Evolutionary conservation across 2,888 invertebrate species (phyloP).

Genomic region (Lysandra bellargus): DNA sequence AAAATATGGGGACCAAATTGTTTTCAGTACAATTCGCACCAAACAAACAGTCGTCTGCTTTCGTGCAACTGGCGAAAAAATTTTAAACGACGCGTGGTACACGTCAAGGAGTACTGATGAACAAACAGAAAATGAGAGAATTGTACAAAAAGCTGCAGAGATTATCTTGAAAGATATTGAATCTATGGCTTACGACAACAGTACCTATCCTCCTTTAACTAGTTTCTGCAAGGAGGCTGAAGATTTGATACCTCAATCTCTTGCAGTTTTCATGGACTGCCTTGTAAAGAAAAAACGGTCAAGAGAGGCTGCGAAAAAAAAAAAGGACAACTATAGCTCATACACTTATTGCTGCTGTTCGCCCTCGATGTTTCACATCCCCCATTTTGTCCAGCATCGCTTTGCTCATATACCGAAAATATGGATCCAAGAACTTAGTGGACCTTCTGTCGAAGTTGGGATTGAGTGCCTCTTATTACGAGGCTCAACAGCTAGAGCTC

Average conservation of each 20-base stretch:
- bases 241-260: neutral
- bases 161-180: constrained; percentile 1
- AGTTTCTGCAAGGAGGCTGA: constrained; percentile 1
- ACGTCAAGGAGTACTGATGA: neutral
- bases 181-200: constrained; percentile 1
- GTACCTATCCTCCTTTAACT: constrained; percentile 1
- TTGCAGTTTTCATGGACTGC: constrained; percentile 1
- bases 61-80: constrained; percentile 3
- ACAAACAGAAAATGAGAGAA: neutral
- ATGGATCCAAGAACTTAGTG: constrained; percentile 7
- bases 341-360: constrained; percentile 2
- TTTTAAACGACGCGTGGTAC: constrained; percentile 8
- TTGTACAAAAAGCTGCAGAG: constrained; percentile 3
- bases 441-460: neutral
- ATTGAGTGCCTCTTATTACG: constrained; percentile 2
- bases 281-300: constrained; percentile 1
- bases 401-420: constrained; percentile 1
- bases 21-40: neutral
- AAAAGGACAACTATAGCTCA: neutral
- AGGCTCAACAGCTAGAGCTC: neutral
- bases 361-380: neutral
- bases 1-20: constrained; percentile 3
- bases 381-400: neutral
- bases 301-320: constrained; percentile 1
- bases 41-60: neutral